Conservation (phyloP, 2,888 invertebrate genomes). For the Heliconius erato region DNA sequence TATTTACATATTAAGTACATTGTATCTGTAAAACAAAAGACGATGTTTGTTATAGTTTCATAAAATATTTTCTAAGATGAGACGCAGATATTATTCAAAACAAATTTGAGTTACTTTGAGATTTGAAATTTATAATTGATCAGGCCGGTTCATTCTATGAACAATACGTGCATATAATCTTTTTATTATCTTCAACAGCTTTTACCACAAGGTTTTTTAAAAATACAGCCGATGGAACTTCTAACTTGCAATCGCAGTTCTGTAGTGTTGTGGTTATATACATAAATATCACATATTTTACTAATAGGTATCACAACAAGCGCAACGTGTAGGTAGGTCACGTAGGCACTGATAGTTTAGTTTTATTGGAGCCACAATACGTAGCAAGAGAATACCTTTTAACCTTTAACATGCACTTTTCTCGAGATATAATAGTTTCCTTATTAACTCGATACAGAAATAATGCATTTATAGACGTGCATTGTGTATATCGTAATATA, state of each 20-base stretch:
- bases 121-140: background rate
- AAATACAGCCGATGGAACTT: background rate
- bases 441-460: constrained; percentile 22
- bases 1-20: background rate
- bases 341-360: constrained; percentile 65
- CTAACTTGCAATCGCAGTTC: background rate
- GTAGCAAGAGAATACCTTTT: constrained; percentile 44
- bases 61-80: background rate
- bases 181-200: background rate
- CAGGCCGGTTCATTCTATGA: background rate
- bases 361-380: constrained; percentile 45
- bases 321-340: constrained; percentile 77
- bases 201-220: background rate
- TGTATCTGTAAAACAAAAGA: background rate
- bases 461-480: background rate
- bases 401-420: constrained; percentile 42
- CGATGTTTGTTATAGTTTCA: constrained; percentile 45
- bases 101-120: no score
- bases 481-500: background rate
- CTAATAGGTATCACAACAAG: constrained; percentile 58
- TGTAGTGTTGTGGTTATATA: constrained; percentile 33
- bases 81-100: background rate
- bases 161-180: background rate
- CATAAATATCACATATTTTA: constrained; percentile 47
- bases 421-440: constrained; percentile 30